A percentile compares a stretch with the other conserved stretches of the same genome.
Conservation (phyloP, 2,888 invertebrate genomes). For the Amphipyra tragopoginis region DNA sequence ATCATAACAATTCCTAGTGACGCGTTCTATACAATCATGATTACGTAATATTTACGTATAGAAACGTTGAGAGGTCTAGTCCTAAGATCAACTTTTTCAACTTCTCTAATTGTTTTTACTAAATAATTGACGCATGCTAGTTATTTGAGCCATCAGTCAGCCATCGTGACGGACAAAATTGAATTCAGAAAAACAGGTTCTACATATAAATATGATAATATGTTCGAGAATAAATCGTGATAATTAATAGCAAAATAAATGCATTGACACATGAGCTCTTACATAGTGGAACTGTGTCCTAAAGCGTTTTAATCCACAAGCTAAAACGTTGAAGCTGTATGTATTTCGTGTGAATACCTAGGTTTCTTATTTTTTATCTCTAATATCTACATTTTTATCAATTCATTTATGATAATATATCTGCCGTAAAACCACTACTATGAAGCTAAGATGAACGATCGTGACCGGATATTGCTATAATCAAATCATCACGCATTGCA, state of each 20-base stretch:
- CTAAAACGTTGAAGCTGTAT: too few relatives aligned
- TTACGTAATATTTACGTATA: conserved; percentile 17
- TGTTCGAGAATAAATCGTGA: conserved; percentile 12
- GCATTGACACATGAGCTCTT: too few relatives aligned
- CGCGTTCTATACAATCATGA: conserved; percentile 10
- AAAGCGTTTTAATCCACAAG: too few relatives aligned
- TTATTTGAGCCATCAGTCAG: not conserved
- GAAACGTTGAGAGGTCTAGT: not conserved
- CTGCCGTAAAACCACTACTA: too few relatives aligned
- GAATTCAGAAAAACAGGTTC: conserved; percentile 13
- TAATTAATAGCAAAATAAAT: conserved; percentile 1
- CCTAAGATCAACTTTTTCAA: not conserved
- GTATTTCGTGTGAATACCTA: too few relatives aligned
- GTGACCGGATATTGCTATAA: too few relatives aligned
- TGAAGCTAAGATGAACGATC: too few relatives aligned
- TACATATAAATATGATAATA: conserved; percentile 1
- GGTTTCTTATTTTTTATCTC: too few relatives aligned
- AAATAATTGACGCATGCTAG: not conserved
- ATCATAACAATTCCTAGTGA: conserved; percentile 33
- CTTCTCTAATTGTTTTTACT: not conserved
- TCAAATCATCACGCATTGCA: too few relatives aligned
- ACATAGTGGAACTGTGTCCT: too few relatives aligned
- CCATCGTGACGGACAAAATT: conserved; percentile 8
- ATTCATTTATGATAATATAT: too few relatives aligned
- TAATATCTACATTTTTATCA: too few relatives aligned